phyloP scores from a whole-genome alignment of 1,140 invertebrate genomes.

The Episyrphus balteatus region DNA sequence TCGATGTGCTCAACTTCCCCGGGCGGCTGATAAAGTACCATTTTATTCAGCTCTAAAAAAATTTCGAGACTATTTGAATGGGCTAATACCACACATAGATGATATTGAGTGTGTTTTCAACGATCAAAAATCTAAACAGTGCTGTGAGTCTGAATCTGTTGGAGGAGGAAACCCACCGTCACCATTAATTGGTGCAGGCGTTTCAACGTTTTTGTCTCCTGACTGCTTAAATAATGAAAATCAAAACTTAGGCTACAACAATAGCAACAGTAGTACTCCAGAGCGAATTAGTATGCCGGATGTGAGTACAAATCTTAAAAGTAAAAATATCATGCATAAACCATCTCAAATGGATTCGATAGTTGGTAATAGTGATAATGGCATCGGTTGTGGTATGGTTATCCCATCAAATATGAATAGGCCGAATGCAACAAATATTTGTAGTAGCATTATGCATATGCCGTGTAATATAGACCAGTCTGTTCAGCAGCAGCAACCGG shows the following conservation, averaged over 20 bases:
- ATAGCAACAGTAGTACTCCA: not conserved
- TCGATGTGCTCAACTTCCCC: conserved; percentile 85
- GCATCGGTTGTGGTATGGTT: not conserved
- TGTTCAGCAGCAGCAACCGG: conserved; percentile 38
- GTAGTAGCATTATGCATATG: not conserved
- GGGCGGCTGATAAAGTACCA: conserved; percentile 92
- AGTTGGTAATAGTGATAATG: no score
- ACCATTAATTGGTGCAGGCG: not conserved
- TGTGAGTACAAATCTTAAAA: conserved; percentile 16
- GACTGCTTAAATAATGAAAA: no score
- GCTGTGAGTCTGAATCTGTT: conserved; percentile 38
- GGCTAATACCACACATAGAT: conserved; percentile 73
- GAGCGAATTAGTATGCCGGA: not conserved
- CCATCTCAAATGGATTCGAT: no score
- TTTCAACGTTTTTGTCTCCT: no score
- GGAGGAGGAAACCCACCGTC: not conserved
- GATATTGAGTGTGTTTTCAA: conserved; percentile 88
- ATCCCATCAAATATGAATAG: not conserved
- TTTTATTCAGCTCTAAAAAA: conserved; percentile 93
- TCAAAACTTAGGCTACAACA: not conserved
- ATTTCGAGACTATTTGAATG: conserved; percentile 89
- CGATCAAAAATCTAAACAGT: conserved; percentile 57
- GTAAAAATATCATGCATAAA: not conserved
- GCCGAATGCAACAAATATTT: not conserved
- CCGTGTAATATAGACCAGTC: conserved; percentile 1